Conservation (phyloP, 2,113 vertebrate species). For the Peucedramus taeniatus region DNA sequence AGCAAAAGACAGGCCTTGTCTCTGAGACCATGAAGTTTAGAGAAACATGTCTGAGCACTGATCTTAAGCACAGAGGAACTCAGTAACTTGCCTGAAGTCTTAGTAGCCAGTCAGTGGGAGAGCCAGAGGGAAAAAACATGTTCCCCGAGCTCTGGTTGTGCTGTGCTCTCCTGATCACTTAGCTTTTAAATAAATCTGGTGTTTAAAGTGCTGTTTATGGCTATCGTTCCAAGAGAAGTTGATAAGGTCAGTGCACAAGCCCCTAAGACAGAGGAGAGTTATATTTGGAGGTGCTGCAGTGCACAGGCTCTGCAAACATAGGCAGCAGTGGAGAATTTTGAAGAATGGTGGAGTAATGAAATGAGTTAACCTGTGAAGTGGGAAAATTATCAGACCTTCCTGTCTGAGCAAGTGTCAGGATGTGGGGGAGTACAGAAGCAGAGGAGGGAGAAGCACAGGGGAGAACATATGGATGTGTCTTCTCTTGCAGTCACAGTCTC, state of each 20-base stretch:
- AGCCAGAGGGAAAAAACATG: not conserved
- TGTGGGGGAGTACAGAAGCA: not conserved
- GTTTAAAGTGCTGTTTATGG: constrained; percentile 32
- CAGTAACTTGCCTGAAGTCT: not conserved
- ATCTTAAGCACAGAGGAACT: not conserved
- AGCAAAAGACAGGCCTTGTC: not conserved
- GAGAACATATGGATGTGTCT: not conserved
- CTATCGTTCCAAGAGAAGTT: not conserved
- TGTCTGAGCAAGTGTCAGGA: not conserved
- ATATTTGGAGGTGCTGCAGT: not conserved
- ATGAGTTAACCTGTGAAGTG: not conserved
- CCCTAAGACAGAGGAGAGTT: not conserved
- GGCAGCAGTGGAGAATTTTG: not conserved
- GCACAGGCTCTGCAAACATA: not conserved
- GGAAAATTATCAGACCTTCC: not conserved
- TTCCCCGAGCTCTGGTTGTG: not conserved
- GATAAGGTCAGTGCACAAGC: constrained; percentile 49
- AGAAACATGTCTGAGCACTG: not conserved
- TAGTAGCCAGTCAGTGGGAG: not conserved
- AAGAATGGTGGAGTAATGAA: not conserved
- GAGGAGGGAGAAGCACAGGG: not conserved
- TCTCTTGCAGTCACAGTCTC: not conserved
- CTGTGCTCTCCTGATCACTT: not conserved
- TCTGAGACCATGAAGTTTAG: not conserved
- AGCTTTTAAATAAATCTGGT: constrained; percentile 4